Percentiles rank a stretch among this genome's conserved stretches.
Conservation (phyloP, 2,113 vertebrate genomes). For the Trachemys scripta region DNA sequence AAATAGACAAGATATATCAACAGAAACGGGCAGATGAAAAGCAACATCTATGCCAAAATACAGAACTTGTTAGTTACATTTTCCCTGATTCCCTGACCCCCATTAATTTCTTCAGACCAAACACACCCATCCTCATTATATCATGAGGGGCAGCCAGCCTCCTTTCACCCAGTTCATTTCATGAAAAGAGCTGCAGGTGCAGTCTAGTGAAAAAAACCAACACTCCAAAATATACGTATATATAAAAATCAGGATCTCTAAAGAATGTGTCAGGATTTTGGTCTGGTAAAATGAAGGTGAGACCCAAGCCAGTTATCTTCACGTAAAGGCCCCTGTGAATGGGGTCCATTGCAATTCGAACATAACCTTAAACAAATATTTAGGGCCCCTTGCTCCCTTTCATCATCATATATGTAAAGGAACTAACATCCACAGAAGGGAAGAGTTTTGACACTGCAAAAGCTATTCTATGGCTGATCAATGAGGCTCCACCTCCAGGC, state of each 20-base stretch:
- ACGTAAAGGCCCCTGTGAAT: background rate
- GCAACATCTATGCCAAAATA: conserved; percentile 35
- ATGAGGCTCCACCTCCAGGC: background rate
- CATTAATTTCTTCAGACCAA: background rate
- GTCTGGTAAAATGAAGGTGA: background rate
- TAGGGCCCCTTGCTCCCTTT: background rate
- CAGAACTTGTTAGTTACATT: background rate
- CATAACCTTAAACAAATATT: background rate
- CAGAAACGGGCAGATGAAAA: conserved; percentile 33
- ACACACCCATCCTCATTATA: background rate
- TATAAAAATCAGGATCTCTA: background rate
- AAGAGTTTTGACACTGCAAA: background rate
- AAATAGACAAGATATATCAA: conserved; percentile 20
- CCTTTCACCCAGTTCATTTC: background rate
- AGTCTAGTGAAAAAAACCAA: background rate
- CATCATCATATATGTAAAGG: background rate
- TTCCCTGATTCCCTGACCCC: background rate
- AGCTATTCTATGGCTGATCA: background rate
- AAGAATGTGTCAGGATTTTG: background rate
- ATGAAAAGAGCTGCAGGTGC: background rate
- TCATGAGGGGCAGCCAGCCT: background rate
- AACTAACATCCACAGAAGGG: background rate
- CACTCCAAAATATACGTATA: background rate
- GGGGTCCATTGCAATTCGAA: background rate
- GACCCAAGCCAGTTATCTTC: background rate